Conservation (phyloP, 2,888 invertebrate genomes). For the Protodeltote pygarga region DNA sequence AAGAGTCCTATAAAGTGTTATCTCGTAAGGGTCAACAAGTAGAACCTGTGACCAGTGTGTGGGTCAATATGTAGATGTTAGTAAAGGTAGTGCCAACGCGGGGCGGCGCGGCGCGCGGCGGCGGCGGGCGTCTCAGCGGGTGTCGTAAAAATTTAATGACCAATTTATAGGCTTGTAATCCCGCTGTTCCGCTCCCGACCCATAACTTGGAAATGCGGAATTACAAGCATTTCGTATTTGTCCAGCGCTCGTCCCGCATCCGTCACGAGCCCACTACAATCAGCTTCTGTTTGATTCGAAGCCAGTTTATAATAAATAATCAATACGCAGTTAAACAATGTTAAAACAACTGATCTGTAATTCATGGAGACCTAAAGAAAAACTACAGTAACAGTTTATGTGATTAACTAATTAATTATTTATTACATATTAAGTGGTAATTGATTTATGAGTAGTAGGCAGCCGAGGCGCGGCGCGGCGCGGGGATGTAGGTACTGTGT, state of each 20-base stretch:
- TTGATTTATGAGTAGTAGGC: constrained; percentile 11
- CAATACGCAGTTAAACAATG: constrained; percentile 23
- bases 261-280: neutral
- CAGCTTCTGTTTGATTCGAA: constrained; percentile 17
- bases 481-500: no score
- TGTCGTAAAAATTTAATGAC: constrained; percentile 15
- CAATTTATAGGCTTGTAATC: constrained; percentile 13
- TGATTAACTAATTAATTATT: constrained; percentile 13
- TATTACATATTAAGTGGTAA: constrained; percentile 23
- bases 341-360: constrained; percentile 8
- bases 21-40: neutral
- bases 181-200: neutral
- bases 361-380: constrained; percentile 18
- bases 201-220: no score
- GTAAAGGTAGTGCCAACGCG: no score
- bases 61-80: neutral
- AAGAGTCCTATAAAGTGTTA: neutral
- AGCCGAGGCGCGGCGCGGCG: neutral
- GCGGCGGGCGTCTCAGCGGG: neutral
- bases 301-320: constrained; percentile 31
- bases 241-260: neutral
- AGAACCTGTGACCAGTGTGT: neutral
- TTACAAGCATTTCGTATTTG: neutral
- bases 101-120: neutral
- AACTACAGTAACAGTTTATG: constrained; percentile 17